Evolutionary conservation across 2,797 vertebrate genomes (phyloP), one percentile per base, ranked within the genome.

Genomic region (Paedocypris micromegethes): DNA sequence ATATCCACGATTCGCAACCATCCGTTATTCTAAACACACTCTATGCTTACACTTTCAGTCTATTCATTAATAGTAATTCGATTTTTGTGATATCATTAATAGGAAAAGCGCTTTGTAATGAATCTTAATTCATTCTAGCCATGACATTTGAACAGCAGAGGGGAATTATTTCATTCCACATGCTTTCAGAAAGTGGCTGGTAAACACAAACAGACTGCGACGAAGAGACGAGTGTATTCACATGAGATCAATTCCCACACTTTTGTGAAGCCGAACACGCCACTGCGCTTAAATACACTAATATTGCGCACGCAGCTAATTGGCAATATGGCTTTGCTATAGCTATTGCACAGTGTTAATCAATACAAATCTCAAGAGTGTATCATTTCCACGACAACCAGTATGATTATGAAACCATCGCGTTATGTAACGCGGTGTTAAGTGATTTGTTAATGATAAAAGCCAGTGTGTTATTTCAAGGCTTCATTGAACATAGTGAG

Each of bases 251-350:
- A 46, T 4, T 48, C 9, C 40, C 48, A 40, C 41, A 52, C 47
- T 37, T 59, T 59, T 67, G 23, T 67, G 47, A 58, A 50, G 8
- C 9, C 52, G 37, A 67, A 67, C 56, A 40, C 52, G 43, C 58
- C 56, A 41, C 8, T 43, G 4, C 41, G 5, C n/a, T 43, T 58
- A 58, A 49, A 40, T 9, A 9, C 55, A 23, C 9, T 23, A 42
- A 54, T 9, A 59, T 44, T 9, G 9, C 8, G 9, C 6, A 51
- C 41, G n/a, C 55, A 51, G 7, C 5, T 54, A 52, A 64, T 54
- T 54, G 8, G 39, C 52, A 64, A 64, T 43, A 54, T 4, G 4
- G 61, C 41, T 45, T 54, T 45, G 43, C 51, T 45, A 9, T 42
- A 44, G 43, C 62, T 9, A 46, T 38, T 9, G 9, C 50, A 46